Conservation (phyloP, 1,140 invertebrate genomes). For the Drosophila auraria region DNA sequence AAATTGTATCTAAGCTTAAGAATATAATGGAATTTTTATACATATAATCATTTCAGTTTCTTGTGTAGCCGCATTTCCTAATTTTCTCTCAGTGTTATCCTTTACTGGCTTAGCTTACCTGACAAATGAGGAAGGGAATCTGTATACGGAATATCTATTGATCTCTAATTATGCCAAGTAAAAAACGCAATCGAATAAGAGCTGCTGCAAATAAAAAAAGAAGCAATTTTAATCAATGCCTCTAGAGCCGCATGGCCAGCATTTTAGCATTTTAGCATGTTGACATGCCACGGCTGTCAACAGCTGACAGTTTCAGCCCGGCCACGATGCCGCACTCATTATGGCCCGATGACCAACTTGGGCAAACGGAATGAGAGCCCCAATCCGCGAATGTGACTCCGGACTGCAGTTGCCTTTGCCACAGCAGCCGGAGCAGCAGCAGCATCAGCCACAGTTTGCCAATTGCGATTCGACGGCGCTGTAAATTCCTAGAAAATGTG, state of each 20-base stretch:
- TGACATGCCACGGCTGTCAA: constrained; percentile 82
- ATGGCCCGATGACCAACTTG: constrained; percentile 81
- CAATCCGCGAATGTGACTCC: constrained; percentile 61
- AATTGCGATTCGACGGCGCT: constrained; percentile 47
- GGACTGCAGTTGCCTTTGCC: constrained; percentile 26
- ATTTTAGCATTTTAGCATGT: constrained; percentile 80
- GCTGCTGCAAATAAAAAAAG: constrained; percentile 26
- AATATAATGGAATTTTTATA: background rate
- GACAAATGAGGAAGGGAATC: constrained; percentile 49
- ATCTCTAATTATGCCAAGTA: constrained; percentile 50
- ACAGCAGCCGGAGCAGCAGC: background rate
- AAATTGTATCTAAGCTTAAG: background rate
- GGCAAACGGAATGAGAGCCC: constrained; percentile 80
- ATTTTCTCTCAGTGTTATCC: constrained; percentile 13
- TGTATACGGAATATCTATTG: constrained; percentile 50
- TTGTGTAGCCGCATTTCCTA: rapidly evolving
- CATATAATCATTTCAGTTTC: too few relatives aligned
- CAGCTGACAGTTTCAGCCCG: constrained; percentile 65
- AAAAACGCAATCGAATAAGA: constrained; percentile 43
- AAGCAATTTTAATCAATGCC: constrained; percentile 76
- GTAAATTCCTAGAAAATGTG: constrained; percentile 83
- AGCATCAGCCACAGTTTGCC: constrained; percentile 16
- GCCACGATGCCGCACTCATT: constrained; percentile 65
- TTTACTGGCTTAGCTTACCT: constrained; percentile 7
- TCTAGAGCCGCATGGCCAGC: constrained; percentile 62